Evolutionary conservation across 2,888 invertebrate species (phyloP), one percentile per base, ranked within the genome.

Genomic region (Melinaea marsaeus): DNA sequence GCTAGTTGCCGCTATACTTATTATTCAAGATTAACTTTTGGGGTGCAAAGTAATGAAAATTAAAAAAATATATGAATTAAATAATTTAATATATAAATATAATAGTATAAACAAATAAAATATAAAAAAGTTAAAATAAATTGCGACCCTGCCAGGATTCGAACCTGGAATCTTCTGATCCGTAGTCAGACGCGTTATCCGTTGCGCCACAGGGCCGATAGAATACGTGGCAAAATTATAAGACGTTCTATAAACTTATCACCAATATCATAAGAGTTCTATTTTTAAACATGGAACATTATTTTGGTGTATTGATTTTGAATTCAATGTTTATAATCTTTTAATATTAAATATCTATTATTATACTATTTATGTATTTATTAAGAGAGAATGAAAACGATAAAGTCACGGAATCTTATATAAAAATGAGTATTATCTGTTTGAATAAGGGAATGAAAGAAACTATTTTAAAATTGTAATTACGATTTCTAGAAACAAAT

Each of bases 101-200:
- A n/a, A 32, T 32, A n/a, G 9, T 0, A 51, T 32, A 32, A 51
- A 48, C 4, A 4, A 22, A 22, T n/a, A 51, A 37, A 51, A 13
- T 7, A 46, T 69, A 9, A 5, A 0, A 34, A 42, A 11, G 72
- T 32, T 71, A 77, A 73, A 55, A 2, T 13, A 0, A 0, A 2
- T 0, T 0, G 71, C 91, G 92, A 92, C 91, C 91, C 86, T 92
- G 92, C 92, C 92, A 92, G 92, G 92, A 92, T 92, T 92, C 92
- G 92, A 92, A 92, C 89, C 92, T 93, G 93, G 91, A 92, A 92
- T 92, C 91, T 92, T 92, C 92, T 92, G 93, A 93, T 93, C 92
- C 92, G 93, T 93, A 93, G 93, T 92, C 93, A 93, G 93, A 93
- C 92, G 93, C 93, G 92, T 93, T 93, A 93, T 93, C 91, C 92